Evolutionary conservation across 2,888 invertebrate genomes (phyloP).

Genomic region (Tachystola acroxantha): DNA sequence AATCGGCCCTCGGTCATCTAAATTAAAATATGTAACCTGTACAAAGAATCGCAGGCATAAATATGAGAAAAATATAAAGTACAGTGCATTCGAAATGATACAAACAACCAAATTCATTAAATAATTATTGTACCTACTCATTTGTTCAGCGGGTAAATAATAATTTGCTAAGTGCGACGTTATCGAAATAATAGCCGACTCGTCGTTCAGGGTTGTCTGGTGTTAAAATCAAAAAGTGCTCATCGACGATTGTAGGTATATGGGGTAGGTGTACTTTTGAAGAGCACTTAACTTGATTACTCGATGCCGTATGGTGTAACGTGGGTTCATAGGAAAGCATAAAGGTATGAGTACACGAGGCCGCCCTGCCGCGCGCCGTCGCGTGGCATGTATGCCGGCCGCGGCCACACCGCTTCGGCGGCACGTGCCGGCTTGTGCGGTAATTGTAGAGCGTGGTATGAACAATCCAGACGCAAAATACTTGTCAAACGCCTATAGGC

Average conservation of each 20-base stretch:
- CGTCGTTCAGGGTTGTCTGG: conserved; percentile 42
- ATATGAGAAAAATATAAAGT: too few relatives aligned
- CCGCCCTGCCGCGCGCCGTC: conserved; percentile 30
- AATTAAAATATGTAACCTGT: too few relatives aligned
- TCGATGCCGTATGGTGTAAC: conserved; percentile 46
- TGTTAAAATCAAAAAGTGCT: conserved; percentile 65
- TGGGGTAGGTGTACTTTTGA: conserved; percentile 35
- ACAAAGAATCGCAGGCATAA: too few relatives aligned
- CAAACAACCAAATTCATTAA: conserved; percentile 5
- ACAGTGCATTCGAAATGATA: too few relatives aligned
- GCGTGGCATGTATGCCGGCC: too few relatives aligned
- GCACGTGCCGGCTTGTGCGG: conserved; percentile 40
- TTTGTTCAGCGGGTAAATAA: conserved; percentile 16
- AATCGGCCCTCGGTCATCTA: too few relatives aligned
- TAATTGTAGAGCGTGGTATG: conserved; percentile 51
- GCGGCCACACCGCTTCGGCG: too few relatives aligned
- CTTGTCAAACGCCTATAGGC: conserved; percentile 12
- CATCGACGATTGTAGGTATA: conserved; percentile 49
- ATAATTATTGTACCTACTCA: conserved; percentile 12
- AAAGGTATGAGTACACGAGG: conserved; percentile 33
- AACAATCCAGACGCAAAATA: conserved; percentile 21
- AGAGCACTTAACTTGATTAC: conserved; percentile 79
- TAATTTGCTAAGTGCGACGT: conserved; percentile 55
- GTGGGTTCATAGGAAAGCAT: conserved; percentile 33
- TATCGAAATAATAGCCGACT: conserved; percentile 37